Conservation (phyloP, 2,888 invertebrate genomes). For the Dicranocentrus wangi region DNA sequence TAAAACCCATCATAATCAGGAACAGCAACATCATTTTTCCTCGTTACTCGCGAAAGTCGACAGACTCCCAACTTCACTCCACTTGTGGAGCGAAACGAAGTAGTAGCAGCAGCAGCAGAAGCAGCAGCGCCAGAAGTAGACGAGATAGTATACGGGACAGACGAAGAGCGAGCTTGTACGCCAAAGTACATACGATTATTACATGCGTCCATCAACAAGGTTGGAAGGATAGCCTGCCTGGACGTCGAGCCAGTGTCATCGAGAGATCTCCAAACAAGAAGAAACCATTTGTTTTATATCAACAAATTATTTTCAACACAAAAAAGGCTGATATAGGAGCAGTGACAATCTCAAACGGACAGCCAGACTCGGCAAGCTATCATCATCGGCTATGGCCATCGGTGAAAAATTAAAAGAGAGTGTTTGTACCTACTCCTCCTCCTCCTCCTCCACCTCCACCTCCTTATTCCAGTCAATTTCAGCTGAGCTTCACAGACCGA, state of each 20-base stretch:
- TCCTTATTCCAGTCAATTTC: conserved; percentile 45
- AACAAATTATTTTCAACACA: not conserved
- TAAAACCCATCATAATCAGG: not conserved
- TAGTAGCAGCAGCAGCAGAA: too few relatives aligned
- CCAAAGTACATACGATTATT: too few relatives aligned
- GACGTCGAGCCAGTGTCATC: too few relatives aligned
- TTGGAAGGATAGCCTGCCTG: too few relatives aligned
- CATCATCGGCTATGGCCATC: conserved; percentile 56
- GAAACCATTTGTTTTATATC: not conserved
- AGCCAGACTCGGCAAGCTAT: conserved; percentile 33
- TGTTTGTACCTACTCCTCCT: conserved; percentile 37
- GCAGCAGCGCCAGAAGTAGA: too few relatives aligned
- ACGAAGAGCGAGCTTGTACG: too few relatives aligned
- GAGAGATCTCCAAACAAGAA: too few relatives aligned
- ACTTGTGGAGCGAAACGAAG: conserved; percentile 4
- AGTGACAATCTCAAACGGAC: conserved; percentile 7
- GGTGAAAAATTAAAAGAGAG: conserved; percentile 35
- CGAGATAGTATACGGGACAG: too few relatives aligned
- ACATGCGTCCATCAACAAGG: too few relatives aligned
- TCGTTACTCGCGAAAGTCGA: too few relatives aligned
- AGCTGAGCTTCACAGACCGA: conserved; percentile 29
- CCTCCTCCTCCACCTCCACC: conserved; percentile 18
- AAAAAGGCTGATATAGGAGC: conserved; percentile 25
- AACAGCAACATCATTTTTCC: not conserved
- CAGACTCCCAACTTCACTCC: not conserved